Base-by-base conservation (phyloP, 2,888 invertebrate species). In the Pollenia griseotomentosa region DNA sequence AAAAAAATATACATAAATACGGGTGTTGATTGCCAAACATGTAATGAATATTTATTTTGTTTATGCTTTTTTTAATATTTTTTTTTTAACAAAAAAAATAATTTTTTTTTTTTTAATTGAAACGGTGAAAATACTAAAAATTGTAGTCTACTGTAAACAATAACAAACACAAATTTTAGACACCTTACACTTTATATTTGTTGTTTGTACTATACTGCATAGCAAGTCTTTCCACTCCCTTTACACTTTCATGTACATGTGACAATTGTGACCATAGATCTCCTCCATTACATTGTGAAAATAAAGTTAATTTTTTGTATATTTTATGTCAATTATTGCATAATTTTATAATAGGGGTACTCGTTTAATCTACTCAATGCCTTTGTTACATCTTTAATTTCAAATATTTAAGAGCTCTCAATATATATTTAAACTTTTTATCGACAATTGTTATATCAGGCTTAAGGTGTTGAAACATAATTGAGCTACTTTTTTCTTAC, bases 1-100 rank as follows among this genome's bases (percentile, higher is more conserved):
- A 33, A 63, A 59, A 33, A 83, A 71, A 59, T 68, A 48, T 66
- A 71, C 23, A 71, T 6, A 73, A 65, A 51, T 70, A 53, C 53
- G 77, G 77, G 46, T 77, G 66, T 59, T 44, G 78, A 84, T 84
- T 73, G 73, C 83, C 73, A 74, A 79, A 84, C 73, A 74, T 66
- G 78, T 78, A 83, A 78, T 66, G 44, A 73, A 84, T 70, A 68
- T 70, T 46, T 70, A 68, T 70, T 46, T 44, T 40, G 40, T 51
- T 51, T 63, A 63, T 33, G 53, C 10, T 79, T 14, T 55, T 65
- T 55, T 14, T 2, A 19, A n/a, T 2, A 51, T n/a, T 71, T 53
- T 5, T 53, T 5, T 71, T 44, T 16, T n/a, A 51, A 19, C 70
- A 16, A 48, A 40, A 46, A 68, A 51, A 51, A 33, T 6, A 33